These are phyloP conservation scores for Cordilura impudica DNA, from an alignment of 2,888 invertebrate genomes.

Conservation along the genomic window DNA sequence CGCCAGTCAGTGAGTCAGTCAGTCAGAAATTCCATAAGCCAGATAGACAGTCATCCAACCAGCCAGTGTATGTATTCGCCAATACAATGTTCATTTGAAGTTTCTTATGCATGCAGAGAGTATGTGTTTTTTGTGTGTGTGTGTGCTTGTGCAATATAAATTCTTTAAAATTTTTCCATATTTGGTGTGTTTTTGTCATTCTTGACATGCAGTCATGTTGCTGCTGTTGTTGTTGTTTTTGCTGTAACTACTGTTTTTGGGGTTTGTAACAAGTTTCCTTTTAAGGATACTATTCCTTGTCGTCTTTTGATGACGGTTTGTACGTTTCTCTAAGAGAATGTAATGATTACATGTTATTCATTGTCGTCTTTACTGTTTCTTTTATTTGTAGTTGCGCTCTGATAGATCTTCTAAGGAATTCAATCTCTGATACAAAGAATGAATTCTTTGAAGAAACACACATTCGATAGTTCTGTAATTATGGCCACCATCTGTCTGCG, in stretches of 20 bases:
- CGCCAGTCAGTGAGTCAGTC: slow-evolving; percentile 1
- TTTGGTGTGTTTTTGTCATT: slow-evolving; percentile 59
- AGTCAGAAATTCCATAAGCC: not conserved
- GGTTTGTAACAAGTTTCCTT: slow-evolving; percentile 59
- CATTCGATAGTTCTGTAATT: no score
- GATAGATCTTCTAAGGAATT: no score
- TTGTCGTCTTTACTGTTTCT: slow-evolving; percentile 2
- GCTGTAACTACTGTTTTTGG: slow-evolving; percentile 22
- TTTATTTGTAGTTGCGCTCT: slow-evolving; percentile 34
- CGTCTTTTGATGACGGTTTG: slow-evolving; percentile 28
- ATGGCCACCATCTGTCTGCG: no score
- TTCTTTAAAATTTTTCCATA: slow-evolving; percentile 57
- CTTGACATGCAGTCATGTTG: slow-evolving; percentile 39
- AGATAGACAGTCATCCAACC: slow-evolving; percentile 6
- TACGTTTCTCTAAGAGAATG: slow-evolving; percentile 50
- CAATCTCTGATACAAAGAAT: no score
- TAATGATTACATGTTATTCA: slow-evolving; percentile 42
- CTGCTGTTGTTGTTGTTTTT: slow-evolving; percentile 25
- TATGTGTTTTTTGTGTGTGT: not conserved
- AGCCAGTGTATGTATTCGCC: slow-evolving; percentile 13
- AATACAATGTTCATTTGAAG: not conserved
- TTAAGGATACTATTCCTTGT: slow-evolving; percentile 49
- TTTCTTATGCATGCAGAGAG: no score
- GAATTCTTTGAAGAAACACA: no score
- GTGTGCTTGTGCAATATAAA: slow-evolving; percentile 25